Base-by-base conservation (phyloP, 2,797 vertebrate species). In the Enteromius anoplus region DNA sequence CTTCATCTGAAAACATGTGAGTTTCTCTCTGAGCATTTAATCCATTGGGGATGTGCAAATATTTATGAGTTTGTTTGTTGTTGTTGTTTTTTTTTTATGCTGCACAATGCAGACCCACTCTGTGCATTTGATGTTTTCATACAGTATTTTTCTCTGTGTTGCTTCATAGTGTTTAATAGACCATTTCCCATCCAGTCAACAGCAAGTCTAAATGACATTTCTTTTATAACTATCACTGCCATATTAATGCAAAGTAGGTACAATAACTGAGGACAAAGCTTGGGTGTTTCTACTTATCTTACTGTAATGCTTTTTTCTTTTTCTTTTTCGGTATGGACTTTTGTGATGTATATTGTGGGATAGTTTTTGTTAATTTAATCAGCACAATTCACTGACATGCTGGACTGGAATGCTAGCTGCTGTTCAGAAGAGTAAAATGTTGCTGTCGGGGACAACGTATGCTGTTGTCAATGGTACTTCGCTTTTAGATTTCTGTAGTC, bases 381-480 rank as follows among this genome's bases (percentile, higher is more conserved):
- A 97, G 97, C 98, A 99, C 97, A 99, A 98, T 98, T 99, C 98
- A 99, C 97, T 98, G 98, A 99, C 97, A 98, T 99, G 98, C 98
- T 99, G 98, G 98, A 99, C 97, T 97, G 96, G 98, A 94, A 96
- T 96, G 96, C 97, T 97, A 95, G 98, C 97, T 99, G 97, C 97
- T 99, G 97, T 97, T 97, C 96, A 96, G 92, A 96, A 95, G 94
- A 97, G 94, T 97, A 96, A 94, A 95, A 92, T 95, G 85, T 95
- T 94, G 95, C 94, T 95, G 94, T 96, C 93, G 90, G 90, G 92
- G 95, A 93, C 94, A 94, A 96, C 94, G 51, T 91, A 94, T 93
- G 94, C 92, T 91, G 94, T 95, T 94, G 94, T 95, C 94, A 89
- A 95, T 95, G 96, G 96, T 97, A 97, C 96, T 97, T 96, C 95